Conservation (phyloP, 2,113 vertebrate species). For the Chionomys nivalis region DNA sequence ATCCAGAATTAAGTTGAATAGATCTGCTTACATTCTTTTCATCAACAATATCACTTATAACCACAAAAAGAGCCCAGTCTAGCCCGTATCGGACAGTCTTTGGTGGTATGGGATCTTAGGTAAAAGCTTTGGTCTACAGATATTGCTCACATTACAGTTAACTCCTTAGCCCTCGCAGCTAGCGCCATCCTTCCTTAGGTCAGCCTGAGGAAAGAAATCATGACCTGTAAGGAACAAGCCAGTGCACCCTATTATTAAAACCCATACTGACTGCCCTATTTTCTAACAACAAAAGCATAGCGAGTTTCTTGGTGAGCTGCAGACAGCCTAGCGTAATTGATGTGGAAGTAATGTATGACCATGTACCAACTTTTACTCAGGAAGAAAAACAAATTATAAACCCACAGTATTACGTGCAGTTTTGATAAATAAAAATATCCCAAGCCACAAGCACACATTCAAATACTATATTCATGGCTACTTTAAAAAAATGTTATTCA, state of each 20-base stretch:
- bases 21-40: not conserved
- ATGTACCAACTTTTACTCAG: not conserved
- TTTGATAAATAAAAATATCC: conserved; percentile 11
- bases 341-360: not conserved
- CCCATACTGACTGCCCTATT: not conserved
- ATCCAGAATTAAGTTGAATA: conserved; percentile 43
- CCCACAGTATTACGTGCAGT: not conserved
- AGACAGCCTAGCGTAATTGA: not conserved
- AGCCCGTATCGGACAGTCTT: not conserved
- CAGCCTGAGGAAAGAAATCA: conserved; percentile 23
- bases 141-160: not conserved
- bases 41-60: conserved; percentile 16
- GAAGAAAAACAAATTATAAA: not conserved
- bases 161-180: not conserved
- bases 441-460: not conserved
- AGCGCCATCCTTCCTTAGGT: not conserved
- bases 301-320: not conserved
- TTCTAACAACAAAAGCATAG: not conserved
- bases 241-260: conserved; percentile 19
- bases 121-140: not conserved
- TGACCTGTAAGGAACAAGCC: not conserved
- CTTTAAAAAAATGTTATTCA: not conserved
- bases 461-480: not conserved
- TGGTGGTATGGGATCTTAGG: not conserved
- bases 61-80: not conserved